phyloP scores from a whole-genome alignment of 2,113 vertebrate genomes.

The Chaenocephalus aceratus region DNA sequence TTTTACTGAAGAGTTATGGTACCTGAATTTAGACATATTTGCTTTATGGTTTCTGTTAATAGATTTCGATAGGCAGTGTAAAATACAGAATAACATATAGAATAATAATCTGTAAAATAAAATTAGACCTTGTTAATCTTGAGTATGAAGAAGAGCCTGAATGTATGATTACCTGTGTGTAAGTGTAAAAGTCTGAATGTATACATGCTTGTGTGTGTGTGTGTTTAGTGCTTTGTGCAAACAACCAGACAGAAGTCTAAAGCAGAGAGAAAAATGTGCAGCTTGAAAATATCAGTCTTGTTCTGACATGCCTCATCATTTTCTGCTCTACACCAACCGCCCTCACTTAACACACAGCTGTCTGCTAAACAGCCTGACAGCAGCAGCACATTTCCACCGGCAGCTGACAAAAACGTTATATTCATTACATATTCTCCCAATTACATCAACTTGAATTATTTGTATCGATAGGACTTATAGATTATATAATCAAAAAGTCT shows the following conservation, averaged over 20 bases:
- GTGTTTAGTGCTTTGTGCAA: constrained; percentile 64
- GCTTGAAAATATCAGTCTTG: constrained; percentile 75
- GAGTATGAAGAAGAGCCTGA: constrained; percentile 34
- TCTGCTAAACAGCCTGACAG: constrained; percentile 23
- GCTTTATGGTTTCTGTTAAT: neutral
- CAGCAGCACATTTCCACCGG: constrained; percentile 21
- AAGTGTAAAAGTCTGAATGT: constrained; percentile 9
- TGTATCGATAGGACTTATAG: neutral
- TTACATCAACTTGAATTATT: neutral
- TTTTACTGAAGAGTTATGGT: neutral
- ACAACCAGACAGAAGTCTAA: constrained; percentile 66
- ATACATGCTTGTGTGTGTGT: constrained; percentile 14
- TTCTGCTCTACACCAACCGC: constrained; percentile 56
- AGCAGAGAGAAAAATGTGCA: constrained; percentile 65
- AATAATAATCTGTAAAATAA: neutral
- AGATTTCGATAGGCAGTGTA: neutral
- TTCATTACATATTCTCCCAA: neutral
- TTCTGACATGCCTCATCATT: constrained; percentile 77
- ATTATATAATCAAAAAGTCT: neutral
- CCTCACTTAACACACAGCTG: constrained; percentile 37
- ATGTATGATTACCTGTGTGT: constrained; percentile 40
- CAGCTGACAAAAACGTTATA: neutral
- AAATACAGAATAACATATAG: neutral
- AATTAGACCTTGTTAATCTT: neutral
- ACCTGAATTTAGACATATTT: no score